These are phyloP conservation scores for Bubo scandiacus DNA, from an alignment of 2,113 vertebrate genomes.

Conservation along the genomic window DNA sequence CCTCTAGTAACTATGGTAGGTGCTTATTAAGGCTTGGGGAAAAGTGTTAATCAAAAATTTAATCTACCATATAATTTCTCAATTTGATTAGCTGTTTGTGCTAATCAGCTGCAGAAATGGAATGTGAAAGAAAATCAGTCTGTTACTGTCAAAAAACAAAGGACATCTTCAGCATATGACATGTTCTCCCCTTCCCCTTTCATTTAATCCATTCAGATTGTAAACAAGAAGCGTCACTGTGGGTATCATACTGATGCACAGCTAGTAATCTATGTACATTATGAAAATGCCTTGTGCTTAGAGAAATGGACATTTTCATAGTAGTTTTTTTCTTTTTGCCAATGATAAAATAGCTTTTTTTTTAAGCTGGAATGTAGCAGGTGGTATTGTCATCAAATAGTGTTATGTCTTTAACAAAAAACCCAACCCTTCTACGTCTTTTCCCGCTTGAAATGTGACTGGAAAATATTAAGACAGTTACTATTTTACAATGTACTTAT, in stretches of 20 bases:
- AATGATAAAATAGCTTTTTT: neutral
- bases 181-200: neutral
- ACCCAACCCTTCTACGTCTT: neutral
- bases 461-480: neutral
- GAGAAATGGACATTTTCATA: neutral
- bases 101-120: conserved; percentile 14
- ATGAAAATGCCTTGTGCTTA: neutral
- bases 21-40: neutral
- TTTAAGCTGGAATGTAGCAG: neutral
- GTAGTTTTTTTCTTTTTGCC: neutral
- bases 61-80: conserved; percentile 50
- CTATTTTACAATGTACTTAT: neutral
- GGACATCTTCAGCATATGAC: neutral
- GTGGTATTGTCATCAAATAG: neutral
- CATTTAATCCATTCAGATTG: neutral
- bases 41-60: conserved; percentile 43
- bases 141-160: neutral
- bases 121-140: neutral
- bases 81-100: conserved; percentile 38
- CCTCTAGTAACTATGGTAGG: neutral
- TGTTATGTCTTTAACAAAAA: neutral
- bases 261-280: neutral
- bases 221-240: neutral
- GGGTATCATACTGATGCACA: neutral
- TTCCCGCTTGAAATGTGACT: neutral